Evolutionary conservation across 2,113 vertebrate genomes (phyloP), one percentile per base, ranked within the genome.

Genomic region (Petroica traversi): DNA sequence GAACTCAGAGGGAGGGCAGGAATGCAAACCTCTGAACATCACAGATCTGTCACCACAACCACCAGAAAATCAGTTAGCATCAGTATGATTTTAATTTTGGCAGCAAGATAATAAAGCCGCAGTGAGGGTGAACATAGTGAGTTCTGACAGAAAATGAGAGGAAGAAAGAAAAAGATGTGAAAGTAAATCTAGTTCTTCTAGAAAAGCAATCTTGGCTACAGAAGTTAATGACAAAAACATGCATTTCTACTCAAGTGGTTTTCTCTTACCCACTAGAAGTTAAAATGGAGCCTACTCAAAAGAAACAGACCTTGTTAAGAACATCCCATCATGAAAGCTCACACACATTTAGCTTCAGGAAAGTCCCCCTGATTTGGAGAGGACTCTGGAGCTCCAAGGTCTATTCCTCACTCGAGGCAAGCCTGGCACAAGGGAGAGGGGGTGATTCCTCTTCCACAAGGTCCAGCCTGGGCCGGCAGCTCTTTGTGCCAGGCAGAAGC

Each of bases 1-100:
- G 33, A 92, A 9, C 92, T 84, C 92, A 33, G 81, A 96, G 86
- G 95, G 93, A 97, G 88, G 86, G 90, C 74, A 93, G 83, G 95
- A 94, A 97, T 94, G 86, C 75, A 95, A 94, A 87, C 75, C 85
- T 91, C 85, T 29, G 25, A 96, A 94, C 94, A 95, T 73, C 92
- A 95, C 74, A 81, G 96, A 92, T 66, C 95, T 96, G 82, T 89
- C 92, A 94, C 71, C 88, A 85, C 89, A 80, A 82, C 87, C 88
- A 74, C 67, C 79, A 92, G 86, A 94, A 96, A 95, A 94, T 91
- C 89, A 92, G 85, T 89, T 92, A 76, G 57, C 82, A 79, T 91
- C 85, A 83, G 92, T 59, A 63, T 9, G 16, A 94, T 93, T 95
- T 95, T 79, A 77, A 94, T 92, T 79, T 63, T 87, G 85, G 83